These are phyloP conservation scores for Scolopax mira DNA, from an alignment of 2,113 vertebrate genomes.

Conservation along the genomic window DNA sequence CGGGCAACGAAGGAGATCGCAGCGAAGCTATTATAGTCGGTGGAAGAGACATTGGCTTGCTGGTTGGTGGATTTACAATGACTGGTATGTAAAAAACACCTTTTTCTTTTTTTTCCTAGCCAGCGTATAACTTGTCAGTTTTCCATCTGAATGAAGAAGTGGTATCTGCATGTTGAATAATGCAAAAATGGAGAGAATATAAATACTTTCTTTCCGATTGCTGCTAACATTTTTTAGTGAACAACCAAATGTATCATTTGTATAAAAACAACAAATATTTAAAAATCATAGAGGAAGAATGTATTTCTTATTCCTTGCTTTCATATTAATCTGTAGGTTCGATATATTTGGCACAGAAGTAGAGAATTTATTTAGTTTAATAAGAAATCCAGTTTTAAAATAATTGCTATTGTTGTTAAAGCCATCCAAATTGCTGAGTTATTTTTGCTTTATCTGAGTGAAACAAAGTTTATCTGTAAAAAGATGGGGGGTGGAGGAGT, in stretches of 20 bases:
- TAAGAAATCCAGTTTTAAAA: neutral
- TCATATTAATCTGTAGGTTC: neutral
- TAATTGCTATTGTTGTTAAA: neutral
- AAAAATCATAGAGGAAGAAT: neutral
- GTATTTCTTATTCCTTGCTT: neutral
- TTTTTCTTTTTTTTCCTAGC: neutral
- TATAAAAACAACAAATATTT: neutral
- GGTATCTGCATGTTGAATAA: neutral
- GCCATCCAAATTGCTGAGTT: neutral
- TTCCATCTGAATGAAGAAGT: neutral
- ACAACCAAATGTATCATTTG: neutral
- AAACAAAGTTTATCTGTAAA: neutral
- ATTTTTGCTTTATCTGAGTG: neutral
- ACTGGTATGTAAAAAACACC: constrained; percentile 80
- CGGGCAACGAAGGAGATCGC: constrained; percentile 78
- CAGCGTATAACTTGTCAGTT: neutral
- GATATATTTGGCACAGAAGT: neutral
- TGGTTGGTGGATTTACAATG: constrained; percentile 98
- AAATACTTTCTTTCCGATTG: neutral
- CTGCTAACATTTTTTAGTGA: neutral
- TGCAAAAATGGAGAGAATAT: neutral
- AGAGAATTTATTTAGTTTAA: neutral
- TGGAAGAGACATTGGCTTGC: constrained; percentile 93
- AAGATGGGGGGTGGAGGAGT: neutral
- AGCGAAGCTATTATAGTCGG: constrained; percentile 96